Percentiles rank a stretch among this genome's conserved stretches.
Conservation (phyloP, 2,797 vertebrate genomes). For the Adelosebastes latens region DNA sequence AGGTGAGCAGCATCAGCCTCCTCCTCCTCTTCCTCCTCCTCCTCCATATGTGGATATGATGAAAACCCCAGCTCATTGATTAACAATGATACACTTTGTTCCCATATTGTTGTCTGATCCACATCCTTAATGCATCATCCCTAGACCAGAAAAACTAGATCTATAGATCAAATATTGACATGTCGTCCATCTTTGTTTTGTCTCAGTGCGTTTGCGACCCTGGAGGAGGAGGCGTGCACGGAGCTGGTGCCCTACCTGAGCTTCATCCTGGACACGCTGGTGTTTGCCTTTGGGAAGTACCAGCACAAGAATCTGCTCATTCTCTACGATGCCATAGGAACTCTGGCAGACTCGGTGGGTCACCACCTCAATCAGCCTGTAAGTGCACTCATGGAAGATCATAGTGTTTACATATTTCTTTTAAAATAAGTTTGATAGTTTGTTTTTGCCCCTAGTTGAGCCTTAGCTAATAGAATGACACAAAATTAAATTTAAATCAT, state of each 20-base stretch:
- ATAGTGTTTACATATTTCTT: background rate
- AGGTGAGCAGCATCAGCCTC: constrained; percentile 77
- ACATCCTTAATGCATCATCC: background rate
- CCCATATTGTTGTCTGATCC: constrained; percentile 72
- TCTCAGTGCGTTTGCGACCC: constrained; percentile 90
- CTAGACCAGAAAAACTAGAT: background rate
- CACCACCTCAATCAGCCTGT: constrained; percentile 96
- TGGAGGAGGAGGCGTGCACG: constrained; percentile 96
- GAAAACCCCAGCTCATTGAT: constrained; percentile 56
- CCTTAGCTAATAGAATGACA: background rate
- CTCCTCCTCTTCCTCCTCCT: too few species aligned
- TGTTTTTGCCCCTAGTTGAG: background rate
- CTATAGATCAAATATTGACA: background rate
- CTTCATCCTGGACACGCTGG: constrained; percentile 94
- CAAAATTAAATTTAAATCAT: background rate
- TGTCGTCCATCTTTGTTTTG: background rate
- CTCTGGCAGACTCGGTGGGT: constrained; percentile 93
- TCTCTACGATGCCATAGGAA: constrained; percentile 95
- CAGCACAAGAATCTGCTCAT: constrained; percentile 98
- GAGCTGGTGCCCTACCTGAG: constrained; percentile 95
- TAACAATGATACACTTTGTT: constrained; percentile 74
- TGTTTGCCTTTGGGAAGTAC: constrained; percentile 96
- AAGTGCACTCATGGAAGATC: constrained; percentile 28
- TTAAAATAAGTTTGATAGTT: background rate
- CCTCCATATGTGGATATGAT: constrained; percentile 50